Evolutionary conservation across 2,888 invertebrate genomes (phyloP).

Genomic region (Platerodrilus igneus): DNA sequence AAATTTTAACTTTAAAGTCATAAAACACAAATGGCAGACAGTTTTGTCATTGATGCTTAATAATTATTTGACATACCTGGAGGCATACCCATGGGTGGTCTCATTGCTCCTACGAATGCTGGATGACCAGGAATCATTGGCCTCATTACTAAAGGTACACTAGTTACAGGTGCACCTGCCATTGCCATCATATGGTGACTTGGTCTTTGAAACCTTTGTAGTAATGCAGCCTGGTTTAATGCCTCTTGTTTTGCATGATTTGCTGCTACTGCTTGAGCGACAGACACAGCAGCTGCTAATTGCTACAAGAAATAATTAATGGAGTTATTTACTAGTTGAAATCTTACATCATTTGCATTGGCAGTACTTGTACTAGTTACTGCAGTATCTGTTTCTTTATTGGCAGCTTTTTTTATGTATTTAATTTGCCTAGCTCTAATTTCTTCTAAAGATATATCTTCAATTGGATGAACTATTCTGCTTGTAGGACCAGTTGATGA

Average conservation of each 20-base stretch:
- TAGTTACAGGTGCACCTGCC: conserved; percentile 50
- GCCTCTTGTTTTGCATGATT: conserved; percentile 30
- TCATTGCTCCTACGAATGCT: conserved; percentile 55
- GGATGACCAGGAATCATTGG: conserved; percentile 52
- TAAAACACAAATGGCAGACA: too few species aligned
- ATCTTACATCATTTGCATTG: conserved; percentile 20
- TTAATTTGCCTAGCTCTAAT: conserved; percentile 66
- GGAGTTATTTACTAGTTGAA: neutral
- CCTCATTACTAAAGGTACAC: conserved; percentile 51
- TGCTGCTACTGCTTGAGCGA: conserved; percentile 50
- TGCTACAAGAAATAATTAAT: conserved; percentile 34
- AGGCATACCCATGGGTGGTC: conserved; percentile 60
- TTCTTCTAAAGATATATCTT: conserved; percentile 88
- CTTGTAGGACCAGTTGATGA: conserved; percentile 79
- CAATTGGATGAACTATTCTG: conserved; percentile 89
- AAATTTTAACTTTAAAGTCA: too few species aligned
- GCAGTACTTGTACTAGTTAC: conserved; percentile 39
- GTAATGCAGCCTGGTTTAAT: conserved; percentile 44
- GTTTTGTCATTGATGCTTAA: conserved; percentile 13
- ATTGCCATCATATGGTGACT: conserved; percentile 48
- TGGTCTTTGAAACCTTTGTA: conserved; percentile 51
- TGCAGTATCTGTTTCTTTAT: conserved; percentile 40
- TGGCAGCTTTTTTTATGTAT: conserved; percentile 49
- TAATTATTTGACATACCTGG: conserved; percentile 55
- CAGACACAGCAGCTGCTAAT: conserved; percentile 49